phyloP scores from a whole-genome alignment of 1,140 invertebrate species.

The Procambarus clarkii region DNA sequence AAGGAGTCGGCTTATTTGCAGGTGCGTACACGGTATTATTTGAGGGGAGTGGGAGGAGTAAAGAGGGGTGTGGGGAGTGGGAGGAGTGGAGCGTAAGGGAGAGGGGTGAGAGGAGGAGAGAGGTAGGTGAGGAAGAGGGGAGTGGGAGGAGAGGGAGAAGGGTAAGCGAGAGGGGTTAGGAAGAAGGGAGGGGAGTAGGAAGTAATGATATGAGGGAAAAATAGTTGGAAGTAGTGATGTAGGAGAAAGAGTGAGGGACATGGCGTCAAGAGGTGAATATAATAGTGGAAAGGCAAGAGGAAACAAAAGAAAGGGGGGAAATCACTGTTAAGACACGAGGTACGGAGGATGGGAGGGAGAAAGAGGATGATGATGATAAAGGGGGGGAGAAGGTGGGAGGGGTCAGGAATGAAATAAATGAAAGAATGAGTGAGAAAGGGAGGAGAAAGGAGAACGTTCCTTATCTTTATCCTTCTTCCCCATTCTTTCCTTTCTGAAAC shows the following conservation, averaged over 20 bases:
- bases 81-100: not conserved
- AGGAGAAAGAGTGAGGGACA: not conserved
- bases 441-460: no score
- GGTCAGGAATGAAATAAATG: not conserved
- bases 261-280: not conserved
- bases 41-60: not conserved
- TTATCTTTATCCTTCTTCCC: no score
- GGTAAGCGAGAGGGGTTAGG: not conserved
- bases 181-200: not conserved
- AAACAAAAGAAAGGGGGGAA: not conserved
- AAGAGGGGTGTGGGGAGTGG: not conserved
- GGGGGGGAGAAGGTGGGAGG: not conserved
- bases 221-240: not conserved
- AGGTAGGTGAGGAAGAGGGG: not conserved
- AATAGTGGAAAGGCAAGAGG: not conserved
- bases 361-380: not conserved
- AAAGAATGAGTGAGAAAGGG: slow-evolving; percentile 17
- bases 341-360: not conserved
- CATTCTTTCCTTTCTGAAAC: no score
- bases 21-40: not conserved
- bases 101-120: not conserved
- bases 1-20: not conserved
- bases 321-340: not conserved
- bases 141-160: not conserved
- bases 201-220: not conserved